Conservation (phyloP, 2,113 vertebrate species). For the Choloepus hoffmanni region DNA sequence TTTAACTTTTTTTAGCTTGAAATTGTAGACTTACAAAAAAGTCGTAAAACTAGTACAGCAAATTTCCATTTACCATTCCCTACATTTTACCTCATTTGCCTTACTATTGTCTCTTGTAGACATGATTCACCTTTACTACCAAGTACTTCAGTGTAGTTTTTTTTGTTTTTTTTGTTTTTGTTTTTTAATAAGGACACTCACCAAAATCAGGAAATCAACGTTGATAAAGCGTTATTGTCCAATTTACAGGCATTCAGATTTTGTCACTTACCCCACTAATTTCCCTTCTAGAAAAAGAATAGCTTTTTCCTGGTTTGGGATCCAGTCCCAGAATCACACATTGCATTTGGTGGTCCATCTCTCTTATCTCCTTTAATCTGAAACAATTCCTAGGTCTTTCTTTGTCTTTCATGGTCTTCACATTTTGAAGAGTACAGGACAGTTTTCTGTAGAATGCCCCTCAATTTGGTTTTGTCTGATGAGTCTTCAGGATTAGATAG, state of each 20-base stretch:
- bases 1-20: constrained; percentile 29
- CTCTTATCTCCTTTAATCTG: background rate
- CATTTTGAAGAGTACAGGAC: background rate
- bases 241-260: background rate
- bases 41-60: background rate
- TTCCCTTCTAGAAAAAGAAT: background rate
- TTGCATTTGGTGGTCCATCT: background rate
- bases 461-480: background rate
- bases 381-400: background rate
- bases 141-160: background rate
- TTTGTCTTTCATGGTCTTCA: background rate
- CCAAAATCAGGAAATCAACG: constrained; percentile 44
- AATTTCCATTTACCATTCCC: constrained; percentile 43
- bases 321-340: background rate
- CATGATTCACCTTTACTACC: background rate
- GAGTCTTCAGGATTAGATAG: background rate
- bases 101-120: background rate
- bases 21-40: background rate
- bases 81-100: background rate
- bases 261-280: background rate
- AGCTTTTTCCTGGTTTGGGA: background rate
- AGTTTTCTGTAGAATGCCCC: background rate
- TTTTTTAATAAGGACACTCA: constrained; percentile 34
- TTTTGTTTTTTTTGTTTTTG: background rate
- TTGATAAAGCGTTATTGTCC: constrained; percentile 3